Base-by-base conservation (phyloP, 2,113 vertebrate genomes). In the Nematolebias whitei region DNA sequence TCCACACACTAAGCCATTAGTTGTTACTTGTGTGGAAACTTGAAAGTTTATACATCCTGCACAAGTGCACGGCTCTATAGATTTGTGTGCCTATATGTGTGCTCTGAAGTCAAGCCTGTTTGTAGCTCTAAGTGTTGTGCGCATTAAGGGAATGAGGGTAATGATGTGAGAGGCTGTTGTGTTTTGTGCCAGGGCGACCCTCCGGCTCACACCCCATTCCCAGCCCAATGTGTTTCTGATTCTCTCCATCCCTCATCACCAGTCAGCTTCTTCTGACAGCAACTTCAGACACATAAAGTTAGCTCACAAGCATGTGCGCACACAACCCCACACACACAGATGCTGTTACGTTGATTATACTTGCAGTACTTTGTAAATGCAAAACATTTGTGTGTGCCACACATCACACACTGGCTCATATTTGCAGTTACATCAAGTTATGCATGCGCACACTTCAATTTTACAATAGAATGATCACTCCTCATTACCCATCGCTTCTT, bases 131-230 rank as follows among this genome's bases (percentile, higher is more conserved):
- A 90, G 88, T 89, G 87, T 82, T 86, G 83, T 82, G 79, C 82
- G 68, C 89, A 90, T 93, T 93, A 93, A 85, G 69, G 82, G 81
- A 87, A 89, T 90, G 90, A 90, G 84, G 88, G 88, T 92, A 93
- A 93, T 91, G 90, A 91, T 86, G 83, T 92, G 88, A 88, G 81
- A 87, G 86, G 85, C 80, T 77, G 78, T 84, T 87, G 79, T 80
- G 78, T 88, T 90, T 85, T 77, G 76, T 85, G 85, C 80, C 79
- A 88, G 85, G 86, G 84, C 87, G 85, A 92, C 89, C 90, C 88
- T 84, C 83, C 83, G 86, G 85, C 87, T 91, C 83, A 76, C 71
- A 79, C 77, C 86, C 85, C 85, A 87, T 91, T 88, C 90, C 78
- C 86, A 79, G 71, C 79, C 74, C 90, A 85, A 90, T 90, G 88